Evolutionary conservation across 1,140 invertebrate genomes (phyloP).

Genomic region (Armadillidium nasatum): DNA sequence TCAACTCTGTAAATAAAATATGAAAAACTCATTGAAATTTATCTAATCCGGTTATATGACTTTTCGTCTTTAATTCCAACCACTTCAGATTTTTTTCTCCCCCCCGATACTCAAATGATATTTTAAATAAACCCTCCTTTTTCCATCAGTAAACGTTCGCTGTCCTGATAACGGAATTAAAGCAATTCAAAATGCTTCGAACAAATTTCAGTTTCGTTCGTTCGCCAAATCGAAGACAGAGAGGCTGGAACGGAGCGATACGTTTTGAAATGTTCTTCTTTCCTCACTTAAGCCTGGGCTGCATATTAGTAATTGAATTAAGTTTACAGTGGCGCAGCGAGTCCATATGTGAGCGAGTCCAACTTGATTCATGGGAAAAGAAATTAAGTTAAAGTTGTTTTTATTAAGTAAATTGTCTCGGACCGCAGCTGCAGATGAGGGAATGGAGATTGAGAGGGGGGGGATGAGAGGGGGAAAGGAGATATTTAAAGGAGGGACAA

Average conservation of each 20-base stretch:
- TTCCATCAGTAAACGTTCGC: constrained; percentile 3
- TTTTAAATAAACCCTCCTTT: constrained; percentile 6
- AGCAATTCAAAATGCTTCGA: constrained; percentile 16
- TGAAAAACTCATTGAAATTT: no score
- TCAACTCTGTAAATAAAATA: no score
- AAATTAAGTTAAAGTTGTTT: constrained; percentile 30
- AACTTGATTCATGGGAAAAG: constrained; percentile 27
- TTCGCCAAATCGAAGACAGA: constrained; percentile 14
- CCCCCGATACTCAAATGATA: not conserved
- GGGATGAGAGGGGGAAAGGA: not conserved
- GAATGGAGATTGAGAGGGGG: not conserved
- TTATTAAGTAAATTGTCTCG: constrained; percentile 24
- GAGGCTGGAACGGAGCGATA: not conserved
- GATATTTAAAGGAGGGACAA: not conserved
- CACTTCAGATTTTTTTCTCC: not conserved
- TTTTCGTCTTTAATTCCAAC: constrained; percentile 2
- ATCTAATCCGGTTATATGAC: not conserved
- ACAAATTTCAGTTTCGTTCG: constrained; percentile 25
- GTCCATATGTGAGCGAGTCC: constrained; percentile 16
- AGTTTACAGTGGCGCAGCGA: constrained; percentile 34
- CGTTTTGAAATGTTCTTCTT: constrained; percentile 5
- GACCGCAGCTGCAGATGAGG: constrained; percentile 23
- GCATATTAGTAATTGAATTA: constrained; percentile 43
- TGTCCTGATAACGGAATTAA: constrained; percentile 35
- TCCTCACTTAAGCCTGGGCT: constrained; percentile 23